Conservation (phyloP, 2,888 invertebrate genomes). For the Microplitis manilae region DNA sequence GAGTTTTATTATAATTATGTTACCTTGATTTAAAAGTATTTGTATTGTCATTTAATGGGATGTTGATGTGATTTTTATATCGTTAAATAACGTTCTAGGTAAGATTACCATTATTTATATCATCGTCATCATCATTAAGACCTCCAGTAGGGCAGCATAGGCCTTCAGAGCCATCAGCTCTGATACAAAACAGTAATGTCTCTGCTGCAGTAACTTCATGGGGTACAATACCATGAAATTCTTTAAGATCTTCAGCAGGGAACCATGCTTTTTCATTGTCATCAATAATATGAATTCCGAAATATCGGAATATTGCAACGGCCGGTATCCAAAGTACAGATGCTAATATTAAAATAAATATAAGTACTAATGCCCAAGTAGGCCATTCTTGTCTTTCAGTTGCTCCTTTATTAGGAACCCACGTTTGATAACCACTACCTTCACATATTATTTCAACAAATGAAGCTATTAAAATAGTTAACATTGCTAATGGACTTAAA, state of each 20-base stretch:
- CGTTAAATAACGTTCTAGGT: constrained; percentile 46
- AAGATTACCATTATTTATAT: constrained; percentile 66
- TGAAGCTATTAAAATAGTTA: constrained; percentile 87
- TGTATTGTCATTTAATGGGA: background rate
- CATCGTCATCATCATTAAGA: constrained; percentile 73
- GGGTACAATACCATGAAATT: constrained; percentile 91
- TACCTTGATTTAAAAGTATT: background rate
- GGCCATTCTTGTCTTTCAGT: constrained; percentile 90
- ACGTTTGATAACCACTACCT: constrained; percentile 89
- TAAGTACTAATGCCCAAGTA: constrained; percentile 85
- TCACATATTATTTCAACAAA: constrained; percentile 85
- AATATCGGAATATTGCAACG: constrained; percentile 85
- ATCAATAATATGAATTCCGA: constrained; percentile 85
- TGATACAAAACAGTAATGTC: constrained; percentile 86
- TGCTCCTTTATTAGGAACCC: constrained; percentile 82
- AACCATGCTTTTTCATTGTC: constrained; percentile 95
- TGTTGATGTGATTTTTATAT: background rate
- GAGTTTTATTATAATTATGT: background rate
- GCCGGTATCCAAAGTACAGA: constrained; percentile 92
- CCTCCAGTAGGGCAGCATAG: constrained; percentile 84
- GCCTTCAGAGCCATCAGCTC: constrained; percentile 86
- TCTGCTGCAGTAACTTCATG: constrained; percentile 86
- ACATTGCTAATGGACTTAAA: constrained; percentile 90
- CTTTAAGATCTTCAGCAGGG: constrained; percentile 88
- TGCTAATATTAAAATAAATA: constrained; percentile 81